A percentile compares a stretch with the other conserved stretches of the same genome.
These are phyloP conservation scores for Ranitomeya imitator DNA, from an alignment of 2,113 vertebrate genomes.

Conservation along the genomic window DNA sequence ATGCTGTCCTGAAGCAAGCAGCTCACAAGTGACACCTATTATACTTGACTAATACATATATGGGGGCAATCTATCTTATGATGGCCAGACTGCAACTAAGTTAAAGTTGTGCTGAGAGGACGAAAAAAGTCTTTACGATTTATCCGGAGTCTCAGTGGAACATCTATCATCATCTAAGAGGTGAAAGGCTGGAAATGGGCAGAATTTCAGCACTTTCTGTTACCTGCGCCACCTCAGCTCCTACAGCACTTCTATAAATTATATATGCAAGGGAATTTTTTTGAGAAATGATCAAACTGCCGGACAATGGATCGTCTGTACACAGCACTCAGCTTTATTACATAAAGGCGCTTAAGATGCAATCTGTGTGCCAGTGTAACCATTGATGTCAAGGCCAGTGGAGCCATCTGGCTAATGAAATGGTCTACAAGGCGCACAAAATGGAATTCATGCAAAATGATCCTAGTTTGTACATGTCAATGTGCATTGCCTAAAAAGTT, in stretches of 20 bases:
- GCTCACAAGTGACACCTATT: slow-evolving; percentile 52
- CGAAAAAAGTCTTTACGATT: slow-evolving; percentile 42
- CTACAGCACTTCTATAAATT: slow-evolving; percentile 28
- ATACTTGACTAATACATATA: slow-evolving; percentile 49
- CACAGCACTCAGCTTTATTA: slow-evolving; percentile 32
- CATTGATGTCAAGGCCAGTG: slow-evolving; percentile 6
- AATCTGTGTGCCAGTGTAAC: neutral
- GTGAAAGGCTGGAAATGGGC: slow-evolving; percentile 16
- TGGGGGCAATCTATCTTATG: slow-evolving; percentile 44
- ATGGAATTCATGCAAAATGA: neutral
- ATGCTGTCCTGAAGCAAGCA: slow-evolving; percentile 39
- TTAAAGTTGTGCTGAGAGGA: slow-evolving; percentile 52
- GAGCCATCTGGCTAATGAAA: slow-evolving; percentile 10
- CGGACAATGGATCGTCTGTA: slow-evolving; percentile 24
- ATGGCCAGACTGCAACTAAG: slow-evolving; percentile 20
- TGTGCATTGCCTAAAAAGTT: neutral
- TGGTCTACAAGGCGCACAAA: neutral
- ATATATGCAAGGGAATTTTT: slow-evolving; percentile 14
- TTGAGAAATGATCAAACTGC: slow-evolving; percentile 31
- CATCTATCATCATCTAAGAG: slow-evolving; percentile 46
- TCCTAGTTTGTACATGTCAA: neutral
- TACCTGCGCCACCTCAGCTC: neutral
- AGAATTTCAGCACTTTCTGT: slow-evolving; percentile 2
- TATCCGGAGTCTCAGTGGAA: slow-evolving; percentile 1
- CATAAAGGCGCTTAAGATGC: neutral